Conservation (phyloP, 2,797 vertebrate genomes). For the Hypotaenidia okinawae region DNA sequence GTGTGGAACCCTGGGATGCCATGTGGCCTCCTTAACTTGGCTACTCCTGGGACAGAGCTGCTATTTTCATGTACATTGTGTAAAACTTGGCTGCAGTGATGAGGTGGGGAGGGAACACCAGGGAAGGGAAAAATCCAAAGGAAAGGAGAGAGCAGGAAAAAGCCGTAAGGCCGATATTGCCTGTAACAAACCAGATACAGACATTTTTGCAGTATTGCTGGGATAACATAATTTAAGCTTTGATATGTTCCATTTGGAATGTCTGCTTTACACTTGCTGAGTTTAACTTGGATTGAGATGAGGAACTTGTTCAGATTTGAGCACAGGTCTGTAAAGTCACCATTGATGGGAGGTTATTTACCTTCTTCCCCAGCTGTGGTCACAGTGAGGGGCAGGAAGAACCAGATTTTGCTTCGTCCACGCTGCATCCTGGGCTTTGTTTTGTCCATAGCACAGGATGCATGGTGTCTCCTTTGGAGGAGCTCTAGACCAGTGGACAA, state of each 20-base stretch:
- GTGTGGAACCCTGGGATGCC: neutral
- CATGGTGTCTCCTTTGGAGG: neutral
- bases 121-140: neutral
- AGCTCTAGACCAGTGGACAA: neutral
- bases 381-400: neutral
- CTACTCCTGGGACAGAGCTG: constrained; percentile 10
- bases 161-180: neutral
- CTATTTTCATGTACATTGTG: constrained; percentile 28
- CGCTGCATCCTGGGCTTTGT: neutral
- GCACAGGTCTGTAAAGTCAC: neutral
- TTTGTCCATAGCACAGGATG: neutral
- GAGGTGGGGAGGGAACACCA: neutral
- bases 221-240: constrained; percentile 39
- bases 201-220: constrained; percentile 3
- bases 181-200: too few relatives aligned
- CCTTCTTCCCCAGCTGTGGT: neutral
- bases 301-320: constrained; percentile 11
- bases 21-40: constrained; percentile 3
- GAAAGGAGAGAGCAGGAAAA: neutral
- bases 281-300: constrained; percentile 54
- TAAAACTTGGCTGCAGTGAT: constrained; percentile 12
- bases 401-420: neutral
- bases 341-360: neutral
- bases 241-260: constrained; percentile 21
- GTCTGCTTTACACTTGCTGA: constrained; percentile 27